phyloP scores from a whole-genome alignment of 2,113 vertebrate genomes.

The Orcinus orca region DNA sequence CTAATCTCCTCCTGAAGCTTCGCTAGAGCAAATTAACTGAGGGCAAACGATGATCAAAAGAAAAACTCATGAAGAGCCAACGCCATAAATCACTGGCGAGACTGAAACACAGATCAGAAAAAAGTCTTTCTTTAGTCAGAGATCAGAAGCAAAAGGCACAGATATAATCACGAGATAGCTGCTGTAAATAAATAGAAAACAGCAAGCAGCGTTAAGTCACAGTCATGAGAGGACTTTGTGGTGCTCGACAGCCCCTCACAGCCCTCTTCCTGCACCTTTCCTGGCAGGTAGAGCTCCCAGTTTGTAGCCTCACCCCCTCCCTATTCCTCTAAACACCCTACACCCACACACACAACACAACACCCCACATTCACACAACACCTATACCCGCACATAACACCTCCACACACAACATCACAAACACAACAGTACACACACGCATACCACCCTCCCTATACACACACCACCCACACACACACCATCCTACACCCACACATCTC shows the following conservation, averaged over 20 bases:
- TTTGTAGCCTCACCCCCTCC: background rate
- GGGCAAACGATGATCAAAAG: slow-evolving; percentile 68
- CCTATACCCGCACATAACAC: background rate
- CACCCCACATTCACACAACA: background rate
- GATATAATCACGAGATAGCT: background rate
- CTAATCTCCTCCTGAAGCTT: slow-evolving; percentile 50
- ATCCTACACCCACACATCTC: background rate
- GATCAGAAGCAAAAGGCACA: slow-evolving; percentile 51
- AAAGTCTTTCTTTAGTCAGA: slow-evolving; percentile 13
- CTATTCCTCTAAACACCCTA: background rate
- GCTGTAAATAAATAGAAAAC: slow-evolving; percentile 35
- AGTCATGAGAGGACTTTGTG: background rate
- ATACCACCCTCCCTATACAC: background rate
- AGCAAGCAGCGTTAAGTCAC: background rate
- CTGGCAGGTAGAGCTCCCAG: background rate
- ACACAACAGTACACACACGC: background rate
- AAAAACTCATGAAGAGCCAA: slow-evolving; percentile 42
- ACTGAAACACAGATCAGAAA: slow-evolving; percentile 50
- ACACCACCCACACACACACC: background rate
- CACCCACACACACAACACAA: background rate
- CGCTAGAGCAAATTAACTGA: slow-evolving; percentile 57
- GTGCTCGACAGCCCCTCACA: background rate
- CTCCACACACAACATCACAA: background rate
- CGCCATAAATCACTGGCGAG: slow-evolving; percentile 42
- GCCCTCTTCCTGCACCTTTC: background rate